A percentile compares a stretch with the other conserved stretches of the same genome.
Evolutionary conservation across 2,113 vertebrate species (phyloP).

Genomic region (Noturus placidus): DNA sequence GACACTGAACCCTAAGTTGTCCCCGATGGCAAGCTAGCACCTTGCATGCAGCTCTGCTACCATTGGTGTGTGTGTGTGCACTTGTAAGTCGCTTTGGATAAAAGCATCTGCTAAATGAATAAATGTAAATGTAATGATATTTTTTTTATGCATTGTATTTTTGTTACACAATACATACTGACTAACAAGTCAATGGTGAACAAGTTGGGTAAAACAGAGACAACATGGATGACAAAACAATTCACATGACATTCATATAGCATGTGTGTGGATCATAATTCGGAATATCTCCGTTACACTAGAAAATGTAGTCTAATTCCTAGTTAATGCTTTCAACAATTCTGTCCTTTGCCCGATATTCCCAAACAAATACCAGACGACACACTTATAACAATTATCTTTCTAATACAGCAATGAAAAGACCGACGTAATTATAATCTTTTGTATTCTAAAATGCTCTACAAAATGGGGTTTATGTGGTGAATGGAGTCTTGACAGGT

Average conservation of each 20-base stretch:
- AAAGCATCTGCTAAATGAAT: no score
- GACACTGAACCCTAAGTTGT: no score
- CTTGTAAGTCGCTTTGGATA: no score
- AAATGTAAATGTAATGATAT: no score
- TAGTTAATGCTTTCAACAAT: not conserved
- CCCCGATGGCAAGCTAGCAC: no score
- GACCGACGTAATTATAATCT: not conserved
- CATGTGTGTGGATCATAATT: not conserved
- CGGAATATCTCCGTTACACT: not conserved
- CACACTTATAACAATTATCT: not conserved
- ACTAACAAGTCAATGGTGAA: not conserved
- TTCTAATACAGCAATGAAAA: not conserved
- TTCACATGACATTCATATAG: not conserved
- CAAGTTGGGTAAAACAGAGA: not conserved
- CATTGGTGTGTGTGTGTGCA: no score
- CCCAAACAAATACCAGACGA: not conserved
- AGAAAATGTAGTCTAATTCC: not conserved
- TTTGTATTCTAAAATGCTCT: not conserved
- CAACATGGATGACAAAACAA: not conserved
- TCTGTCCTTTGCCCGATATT: not conserved
- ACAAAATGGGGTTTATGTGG: not conserved
- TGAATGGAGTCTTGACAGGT: not conserved
- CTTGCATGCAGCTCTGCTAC: no score
- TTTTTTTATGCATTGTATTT: not conserved
- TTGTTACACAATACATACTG: not conserved